Percentiles rank a stretch among this genome's conserved stretches.
Conservation (phyloP, 2,113 vertebrate species). For the Oreotrochilus melanogaster region DNA sequence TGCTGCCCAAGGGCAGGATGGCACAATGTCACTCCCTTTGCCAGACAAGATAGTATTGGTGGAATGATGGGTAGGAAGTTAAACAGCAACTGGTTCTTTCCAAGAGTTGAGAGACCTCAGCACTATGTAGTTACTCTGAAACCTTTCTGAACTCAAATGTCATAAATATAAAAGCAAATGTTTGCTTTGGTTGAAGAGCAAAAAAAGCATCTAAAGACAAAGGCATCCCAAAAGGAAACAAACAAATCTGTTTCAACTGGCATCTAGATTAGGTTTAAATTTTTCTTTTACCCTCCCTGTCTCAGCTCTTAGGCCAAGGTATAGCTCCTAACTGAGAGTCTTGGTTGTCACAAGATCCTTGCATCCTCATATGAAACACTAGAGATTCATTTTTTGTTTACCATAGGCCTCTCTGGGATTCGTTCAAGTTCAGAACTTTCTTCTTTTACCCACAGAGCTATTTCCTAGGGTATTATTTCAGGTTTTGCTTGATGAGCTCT, state of each 20-base stretch:
- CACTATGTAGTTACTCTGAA: background rate
- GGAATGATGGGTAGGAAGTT: background rate
- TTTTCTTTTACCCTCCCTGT: background rate
- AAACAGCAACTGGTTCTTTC: background rate
- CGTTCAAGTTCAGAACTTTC: background rate
- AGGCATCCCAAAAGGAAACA: background rate
- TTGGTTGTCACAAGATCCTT: background rate
- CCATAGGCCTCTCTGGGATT: background rate
- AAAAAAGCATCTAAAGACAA: background rate
- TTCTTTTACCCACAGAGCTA: background rate
- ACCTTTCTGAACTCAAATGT: background rate
- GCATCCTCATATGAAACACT: background rate
- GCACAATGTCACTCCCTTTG: fast-evolving
- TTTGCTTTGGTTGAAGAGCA: background rate
- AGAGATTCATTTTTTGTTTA: background rate
- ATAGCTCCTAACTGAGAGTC: background rate
- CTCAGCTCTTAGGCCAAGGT: background rate
- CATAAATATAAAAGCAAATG: background rate
- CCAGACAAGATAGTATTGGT: background rate
- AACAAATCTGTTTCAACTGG: background rate
- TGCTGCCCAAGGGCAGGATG: background rate
- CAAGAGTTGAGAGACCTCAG: background rate
- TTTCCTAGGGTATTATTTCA: background rate
- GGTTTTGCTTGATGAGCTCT: background rate
- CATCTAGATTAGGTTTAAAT: background rate